These are phyloP conservation scores for Typhlichthys subterraneus DNA, from an alignment of 2,797 vertebrate genomes.

Conservation along the genomic window DNA sequence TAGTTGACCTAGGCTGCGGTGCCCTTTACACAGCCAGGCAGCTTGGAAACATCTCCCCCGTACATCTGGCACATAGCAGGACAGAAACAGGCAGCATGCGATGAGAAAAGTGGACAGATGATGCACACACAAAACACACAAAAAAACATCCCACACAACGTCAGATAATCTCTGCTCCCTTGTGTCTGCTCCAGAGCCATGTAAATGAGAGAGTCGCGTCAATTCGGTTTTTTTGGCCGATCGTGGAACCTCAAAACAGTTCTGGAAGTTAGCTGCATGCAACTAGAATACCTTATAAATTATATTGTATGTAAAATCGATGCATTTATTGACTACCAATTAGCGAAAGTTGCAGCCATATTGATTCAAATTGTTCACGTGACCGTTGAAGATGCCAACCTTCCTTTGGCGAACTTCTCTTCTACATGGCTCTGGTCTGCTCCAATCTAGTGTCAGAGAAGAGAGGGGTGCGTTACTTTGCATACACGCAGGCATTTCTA, in stretches of 20 bases:
- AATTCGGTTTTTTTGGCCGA: no score
- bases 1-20: slow-evolving; percentile 29
- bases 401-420: no score
- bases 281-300: no score
- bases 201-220: no score
- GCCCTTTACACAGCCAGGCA: slow-evolving; percentile 26
- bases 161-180: slow-evolving; percentile 9
- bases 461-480: slow-evolving; percentile 20
- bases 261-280: no score
- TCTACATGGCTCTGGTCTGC: slow-evolving; percentile 36
- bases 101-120: slow-evolving; percentile 45
- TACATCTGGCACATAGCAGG: slow-evolving; percentile 59
- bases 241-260: no score
- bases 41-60: slow-evolving; percentile 36
- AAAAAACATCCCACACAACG: slow-evolving; percentile 1
- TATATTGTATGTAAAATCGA: no score
- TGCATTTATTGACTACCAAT: no score
- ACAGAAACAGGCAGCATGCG: slow-evolving; percentile 43
- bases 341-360: no score
- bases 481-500: neutral
- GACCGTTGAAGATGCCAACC: no score
- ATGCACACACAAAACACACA: slow-evolving; percentile 18
- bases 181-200: no score
- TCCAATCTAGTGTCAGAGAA: slow-evolving; percentile 49
- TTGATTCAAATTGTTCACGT: no score